phyloP scores from a whole-genome alignment of 1,140 invertebrate genomes.

The Hyphantria cunea region DNA sequence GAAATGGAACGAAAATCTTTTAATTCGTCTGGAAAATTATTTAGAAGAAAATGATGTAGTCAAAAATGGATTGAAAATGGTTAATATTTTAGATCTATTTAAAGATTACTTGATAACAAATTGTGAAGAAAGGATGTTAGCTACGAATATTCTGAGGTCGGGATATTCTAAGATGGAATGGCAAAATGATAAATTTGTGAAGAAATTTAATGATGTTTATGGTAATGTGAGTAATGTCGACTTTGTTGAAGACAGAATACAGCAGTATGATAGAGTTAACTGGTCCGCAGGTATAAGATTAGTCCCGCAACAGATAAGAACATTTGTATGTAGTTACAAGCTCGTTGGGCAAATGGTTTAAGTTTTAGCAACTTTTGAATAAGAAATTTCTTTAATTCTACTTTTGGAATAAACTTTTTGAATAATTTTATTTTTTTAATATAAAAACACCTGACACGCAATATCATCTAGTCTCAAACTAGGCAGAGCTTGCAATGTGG shows the following conservation, averaged over 20 bases:
- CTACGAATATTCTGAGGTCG: conserved; percentile 84
- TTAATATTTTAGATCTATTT: conserved; percentile 78
- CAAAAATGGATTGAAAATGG: conserved; percentile 41
- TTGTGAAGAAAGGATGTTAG: conserved; percentile 85
- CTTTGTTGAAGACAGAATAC: conserved; percentile 18
- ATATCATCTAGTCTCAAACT: too few species aligned
- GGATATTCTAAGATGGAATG: conserved; percentile 80
- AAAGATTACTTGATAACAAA: conserved; percentile 79
- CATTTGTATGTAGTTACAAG: not conserved
- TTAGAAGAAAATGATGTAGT: conserved; percentile 88
- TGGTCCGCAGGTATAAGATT: not conserved
- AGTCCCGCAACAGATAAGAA: not conserved
- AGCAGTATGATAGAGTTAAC: not conserved
- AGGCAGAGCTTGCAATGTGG: too few species aligned
- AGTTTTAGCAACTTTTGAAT: too few species aligned
- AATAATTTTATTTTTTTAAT: too few species aligned
- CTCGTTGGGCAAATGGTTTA: not conserved
- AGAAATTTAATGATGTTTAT: conserved; percentile 54
- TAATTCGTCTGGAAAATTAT: conserved; percentile 94
- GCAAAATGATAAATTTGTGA: conserved; percentile 52
- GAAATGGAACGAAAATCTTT: conserved; percentile 85
- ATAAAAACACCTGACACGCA: too few species aligned
- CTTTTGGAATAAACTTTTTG: too few species aligned
- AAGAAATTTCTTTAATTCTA: too few species aligned
- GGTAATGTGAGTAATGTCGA: conserved; percentile 26